These are phyloP conservation scores for Tricholaema leucomelas DNA, from an alignment of 2,113 vertebrate species.

Conservation along the genomic window DNA sequence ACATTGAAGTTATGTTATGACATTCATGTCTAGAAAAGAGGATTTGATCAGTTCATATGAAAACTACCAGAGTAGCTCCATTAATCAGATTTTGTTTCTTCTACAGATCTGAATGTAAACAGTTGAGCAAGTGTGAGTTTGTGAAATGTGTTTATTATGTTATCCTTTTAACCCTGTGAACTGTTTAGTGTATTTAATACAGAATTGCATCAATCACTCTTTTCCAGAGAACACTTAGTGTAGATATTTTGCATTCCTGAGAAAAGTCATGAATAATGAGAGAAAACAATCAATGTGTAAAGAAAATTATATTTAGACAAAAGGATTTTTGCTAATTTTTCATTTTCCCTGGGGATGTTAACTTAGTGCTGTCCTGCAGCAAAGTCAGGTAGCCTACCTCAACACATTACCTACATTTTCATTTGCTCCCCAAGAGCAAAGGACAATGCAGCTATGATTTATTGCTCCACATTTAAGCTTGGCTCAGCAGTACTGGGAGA, in stretches of 20 bases:
- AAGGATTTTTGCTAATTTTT: not conserved
- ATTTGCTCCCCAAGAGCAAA: not conserved
- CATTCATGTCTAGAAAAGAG: slow-evolving; percentile 18
- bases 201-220: slow-evolving; percentile 35
- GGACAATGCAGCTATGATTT: not conserved
- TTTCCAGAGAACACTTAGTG: not conserved
- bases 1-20: slow-evolving; percentile 52
- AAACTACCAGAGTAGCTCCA: slow-evolving; percentile 48
- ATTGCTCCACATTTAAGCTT: not conserved
- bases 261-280: not conserved
- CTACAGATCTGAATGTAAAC: slow-evolving; percentile 52
- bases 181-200: slow-evolving; percentile 18
- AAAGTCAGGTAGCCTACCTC: not conserved
- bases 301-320: not conserved
- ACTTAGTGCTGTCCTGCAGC: not conserved
- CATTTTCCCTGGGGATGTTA: not conserved
- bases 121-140: slow-evolving; percentile 20
- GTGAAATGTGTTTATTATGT: slow-evolving; percentile 60
- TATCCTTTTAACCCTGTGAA: slow-evolving; percentile 61
- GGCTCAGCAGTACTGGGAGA: not conserved
- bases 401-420: not conserved
- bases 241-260: not conserved
- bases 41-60: slow-evolving; percentile 48
- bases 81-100: slow-evolving; percentile 64
- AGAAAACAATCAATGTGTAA: not conserved